A percentile compares a stretch with the other conserved stretches of the same genome.
Conservation (phyloP, 2,888 invertebrate species). For the Sisyra terminalis region DNA sequence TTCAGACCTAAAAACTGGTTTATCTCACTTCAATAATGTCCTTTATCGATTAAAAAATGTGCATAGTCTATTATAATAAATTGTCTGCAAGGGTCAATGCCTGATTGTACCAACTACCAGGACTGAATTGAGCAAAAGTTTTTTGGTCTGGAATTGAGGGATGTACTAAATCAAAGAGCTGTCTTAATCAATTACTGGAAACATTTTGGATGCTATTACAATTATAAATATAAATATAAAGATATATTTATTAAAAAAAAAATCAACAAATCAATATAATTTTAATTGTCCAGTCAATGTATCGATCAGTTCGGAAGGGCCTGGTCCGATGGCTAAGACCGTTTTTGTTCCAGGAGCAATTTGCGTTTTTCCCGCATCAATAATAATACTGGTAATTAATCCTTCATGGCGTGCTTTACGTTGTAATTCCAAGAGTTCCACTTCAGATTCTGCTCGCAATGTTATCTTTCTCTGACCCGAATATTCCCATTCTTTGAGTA, state of each 20-base stretch:
- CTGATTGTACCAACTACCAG: too few species aligned
- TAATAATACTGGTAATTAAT: conserved; percentile 55
- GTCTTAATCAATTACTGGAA: too few species aligned
- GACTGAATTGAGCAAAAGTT: too few species aligned
- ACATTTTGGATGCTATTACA: too few species aligned
- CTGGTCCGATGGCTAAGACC: conserved; percentile 88
- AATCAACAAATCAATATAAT: conserved; percentile 35
- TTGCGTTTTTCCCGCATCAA: conserved; percentile 89
- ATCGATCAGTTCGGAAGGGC: conserved; percentile 56
- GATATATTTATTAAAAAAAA: conserved; percentile 1
- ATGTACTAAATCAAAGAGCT: too few species aligned
- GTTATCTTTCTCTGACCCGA: conserved; percentile 73
- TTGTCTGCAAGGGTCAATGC: too few species aligned
- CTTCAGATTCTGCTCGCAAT: conserved; percentile 61
- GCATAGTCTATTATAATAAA: too few species aligned
- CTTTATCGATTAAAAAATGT: too few species aligned
- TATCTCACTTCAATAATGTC: too few species aligned
- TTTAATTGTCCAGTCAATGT: conserved; percentile 78
- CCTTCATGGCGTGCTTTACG: conserved; percentile 51
- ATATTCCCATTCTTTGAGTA: conserved; percentile 37
- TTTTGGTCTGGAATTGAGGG: too few species aligned
- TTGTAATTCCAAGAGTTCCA: conserved; percentile 49
- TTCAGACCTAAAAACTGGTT: too few species aligned
- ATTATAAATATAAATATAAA: background rate
- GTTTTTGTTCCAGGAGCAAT: conserved; percentile 78